Conservation (phyloP, 1,140 invertebrate genomes). For the Antheraea mylitta region DNA sequence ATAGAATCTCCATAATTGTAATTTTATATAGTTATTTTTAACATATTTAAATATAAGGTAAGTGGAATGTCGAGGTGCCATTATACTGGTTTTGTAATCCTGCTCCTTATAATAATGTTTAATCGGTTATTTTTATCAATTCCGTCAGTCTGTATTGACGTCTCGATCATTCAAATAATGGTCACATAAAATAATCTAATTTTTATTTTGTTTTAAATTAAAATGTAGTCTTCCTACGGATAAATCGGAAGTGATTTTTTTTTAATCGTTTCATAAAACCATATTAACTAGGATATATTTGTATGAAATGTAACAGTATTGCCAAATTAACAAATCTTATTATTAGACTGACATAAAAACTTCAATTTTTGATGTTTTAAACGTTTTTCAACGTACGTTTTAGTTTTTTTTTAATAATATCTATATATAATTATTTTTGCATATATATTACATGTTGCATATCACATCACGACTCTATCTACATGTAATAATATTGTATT, state of each 20-base stretch:
- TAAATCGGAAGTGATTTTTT: slow-evolving; percentile 33
- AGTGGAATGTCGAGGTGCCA: slow-evolving; percentile 71
- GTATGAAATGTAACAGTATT: slow-evolving; percentile 69
- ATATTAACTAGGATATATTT: slow-evolving; percentile 39
- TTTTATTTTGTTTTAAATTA: neutral
- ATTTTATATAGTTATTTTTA: slow-evolving; percentile 72
- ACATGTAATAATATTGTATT: slow-evolving; percentile 6
- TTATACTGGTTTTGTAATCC: slow-evolving; percentile 62
- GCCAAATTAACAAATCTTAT: slow-evolving; percentile 73
- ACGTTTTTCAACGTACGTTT: neutral
- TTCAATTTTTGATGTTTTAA: neutral
- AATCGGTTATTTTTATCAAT: slow-evolving; percentile 27
- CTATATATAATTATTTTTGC: slow-evolving; percentile 12
- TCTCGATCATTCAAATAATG: slow-evolving; percentile 25
- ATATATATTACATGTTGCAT: slow-evolving; percentile 48
- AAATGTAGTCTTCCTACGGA: slow-evolving; percentile 66
- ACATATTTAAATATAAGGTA: slow-evolving; percentile 57
- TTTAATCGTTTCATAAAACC: slow-evolving; percentile 49
- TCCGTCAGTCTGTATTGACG: neutral
- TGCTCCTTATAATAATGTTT: slow-evolving; percentile 25
- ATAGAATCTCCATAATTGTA: slow-evolving; percentile 71
- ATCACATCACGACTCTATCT: slow-evolving; percentile 42
- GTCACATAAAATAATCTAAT: slow-evolving; percentile 39
- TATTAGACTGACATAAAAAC: slow-evolving; percentile 63
- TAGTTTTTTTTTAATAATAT: neutral